Conservation (phyloP, 2,888 invertebrate species). For the Zygothrica quintamaculata region DNA sequence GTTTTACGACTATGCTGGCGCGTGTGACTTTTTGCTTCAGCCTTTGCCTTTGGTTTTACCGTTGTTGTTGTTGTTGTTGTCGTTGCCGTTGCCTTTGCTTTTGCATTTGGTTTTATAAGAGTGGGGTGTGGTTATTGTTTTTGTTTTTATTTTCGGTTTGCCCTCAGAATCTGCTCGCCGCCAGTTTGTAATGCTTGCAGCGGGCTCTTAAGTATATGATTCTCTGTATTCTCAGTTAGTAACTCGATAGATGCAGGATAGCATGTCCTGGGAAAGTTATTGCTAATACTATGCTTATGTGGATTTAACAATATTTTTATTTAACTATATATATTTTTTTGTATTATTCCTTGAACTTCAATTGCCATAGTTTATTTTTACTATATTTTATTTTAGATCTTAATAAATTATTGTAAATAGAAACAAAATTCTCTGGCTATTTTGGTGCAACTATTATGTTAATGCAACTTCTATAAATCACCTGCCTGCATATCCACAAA, state of each 20-base stretch:
- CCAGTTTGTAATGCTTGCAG: conserved; percentile 20
- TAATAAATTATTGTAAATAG: too few relatives aligned
- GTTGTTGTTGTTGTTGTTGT: conserved; percentile 35
- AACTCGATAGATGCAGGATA: not conserved
- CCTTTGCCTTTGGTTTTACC: conserved; percentile 38
- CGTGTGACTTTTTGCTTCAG: conserved; percentile 60
- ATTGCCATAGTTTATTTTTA: too few relatives aligned
- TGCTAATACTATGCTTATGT: too few relatives aligned
- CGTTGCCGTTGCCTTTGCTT: conserved; percentile 25
- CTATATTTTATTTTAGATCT: too few relatives aligned
- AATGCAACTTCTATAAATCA: too few relatives aligned
- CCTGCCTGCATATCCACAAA: conserved; percentile 57
- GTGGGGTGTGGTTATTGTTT: conserved; percentile 52
- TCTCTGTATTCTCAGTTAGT: conserved; percentile 18
- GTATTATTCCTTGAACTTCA: too few relatives aligned
- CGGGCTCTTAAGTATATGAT: conserved; percentile 14
- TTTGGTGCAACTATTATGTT: too few relatives aligned
- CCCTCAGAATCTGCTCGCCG: conserved; percentile 39
- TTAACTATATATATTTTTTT: too few relatives aligned
- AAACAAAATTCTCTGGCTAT: too few relatives aligned
- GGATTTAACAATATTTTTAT: too few relatives aligned
- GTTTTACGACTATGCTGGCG: conserved; percentile 56
- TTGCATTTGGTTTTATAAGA: conserved; percentile 9
- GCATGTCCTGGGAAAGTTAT: conserved; percentile 42
- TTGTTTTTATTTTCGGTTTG: conserved; percentile 34